Base-by-base conservation (phyloP, 2,113 vertebrate genomes). In the Menidia beryllina region DNA sequence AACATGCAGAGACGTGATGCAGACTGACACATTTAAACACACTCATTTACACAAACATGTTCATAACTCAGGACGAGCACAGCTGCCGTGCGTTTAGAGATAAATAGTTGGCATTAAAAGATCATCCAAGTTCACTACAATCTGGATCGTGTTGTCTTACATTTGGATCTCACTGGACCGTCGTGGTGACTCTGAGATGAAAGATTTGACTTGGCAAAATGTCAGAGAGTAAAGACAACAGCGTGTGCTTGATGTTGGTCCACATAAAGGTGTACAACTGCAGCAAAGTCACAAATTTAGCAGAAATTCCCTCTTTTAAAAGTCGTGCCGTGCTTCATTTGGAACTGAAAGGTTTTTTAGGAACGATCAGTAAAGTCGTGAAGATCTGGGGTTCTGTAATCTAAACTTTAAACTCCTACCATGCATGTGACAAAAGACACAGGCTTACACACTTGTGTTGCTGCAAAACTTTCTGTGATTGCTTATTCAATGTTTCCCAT, bases 71-170 rank as follows among this genome's bases (percentile, higher is more conserved):
- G n/a, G n/a, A n/a, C n/a, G n/a, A n/a, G n/a, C n/a, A 74, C 72
- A 83, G 70, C 56, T 57, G 54, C 36, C 56, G 30, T 69, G 60
- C 34, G 61, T 60, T 64, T 51, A 45, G 57, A 57, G 57, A 72
- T 11, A 27, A 76, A 24, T 36, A 26, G 72, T 54, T 27, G 61
- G 57, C 21, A 72, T 73, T 84, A 82, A 76, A 87, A 55, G 52
- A 73, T 61, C 17, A 26, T 78, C 75, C 51, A 45, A 14, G 8
- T 81, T 66, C 66, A 86, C 56, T 36, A 67, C 23, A 68, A 30
- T 53, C 53, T n/a, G 62, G 63, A 65, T 26, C 8, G 3, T 50
- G 19, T 59, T 77, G 63, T 54, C 38, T 45, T 57, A 0, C 69
- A 25, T 72, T 60, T 23, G 50, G n/a, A 21, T 65, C 56, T 56